Percentiles rank a stretch among this genome's conserved stretches.
phyloP scores from a whole-genome alignment of 1,140 invertebrate genomes.

The Portunus trituberculatus region DNA sequence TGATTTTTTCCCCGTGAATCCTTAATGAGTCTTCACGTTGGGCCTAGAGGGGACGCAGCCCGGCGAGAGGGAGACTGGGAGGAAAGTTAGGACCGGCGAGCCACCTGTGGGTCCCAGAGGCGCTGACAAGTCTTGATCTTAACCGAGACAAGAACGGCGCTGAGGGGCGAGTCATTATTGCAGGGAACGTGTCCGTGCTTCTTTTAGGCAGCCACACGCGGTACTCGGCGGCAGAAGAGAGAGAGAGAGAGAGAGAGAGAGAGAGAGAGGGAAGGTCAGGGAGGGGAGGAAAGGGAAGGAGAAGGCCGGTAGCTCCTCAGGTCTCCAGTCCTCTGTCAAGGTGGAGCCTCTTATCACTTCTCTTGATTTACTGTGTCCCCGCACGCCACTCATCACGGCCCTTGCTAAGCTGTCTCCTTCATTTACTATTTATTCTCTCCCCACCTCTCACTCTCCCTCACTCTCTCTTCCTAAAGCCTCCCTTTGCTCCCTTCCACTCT shows the following conservation, averaged over 20 bases:
- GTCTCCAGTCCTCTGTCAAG: neutral
- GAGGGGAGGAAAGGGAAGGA: neutral
- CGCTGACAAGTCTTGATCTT: neutral
- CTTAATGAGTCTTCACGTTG: neutral
- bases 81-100: neutral
- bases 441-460: neutral
- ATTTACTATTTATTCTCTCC: neutral
- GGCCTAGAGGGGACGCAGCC: neutral
- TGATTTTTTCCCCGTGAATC: neutral
- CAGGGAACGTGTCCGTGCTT: neutral
- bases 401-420: neutral
- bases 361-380: neutral
- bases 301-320: neutral
- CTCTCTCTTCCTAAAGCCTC: neutral
- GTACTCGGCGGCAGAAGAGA: neutral
- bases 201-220: neutral
- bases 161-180: neutral
- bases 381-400: neutral
- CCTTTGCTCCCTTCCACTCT: neutral
- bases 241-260: neutral
- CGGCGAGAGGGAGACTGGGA: neutral
- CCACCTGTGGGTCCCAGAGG: neutral
- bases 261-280: neutral
- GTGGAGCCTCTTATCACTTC: constrained; percentile 8
- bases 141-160: neutral